Percentiles rank a stretch among this genome's conserved stretches.
Evolutionary conservation across 2,113 vertebrate genomes (phyloP).

Genomic region (Albula goreensis): DNA sequence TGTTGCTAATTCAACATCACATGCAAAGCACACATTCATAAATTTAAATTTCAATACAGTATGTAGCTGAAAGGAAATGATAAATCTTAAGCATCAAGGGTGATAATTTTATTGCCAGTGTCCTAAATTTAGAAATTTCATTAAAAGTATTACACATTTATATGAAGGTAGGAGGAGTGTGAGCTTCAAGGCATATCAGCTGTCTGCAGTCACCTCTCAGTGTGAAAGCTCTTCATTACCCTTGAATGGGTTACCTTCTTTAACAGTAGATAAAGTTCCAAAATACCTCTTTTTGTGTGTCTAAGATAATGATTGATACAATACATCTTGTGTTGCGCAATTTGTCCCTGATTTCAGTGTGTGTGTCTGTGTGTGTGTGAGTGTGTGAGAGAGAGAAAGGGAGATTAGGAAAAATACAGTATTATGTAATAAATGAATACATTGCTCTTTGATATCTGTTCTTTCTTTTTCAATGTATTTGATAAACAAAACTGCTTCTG

Average conservation of each 20-base stretch:
- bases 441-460: not conserved
- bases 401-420: not conserved
- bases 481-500: conserved; percentile 26
- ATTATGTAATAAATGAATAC: not conserved
- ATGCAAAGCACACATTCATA: not conserved
- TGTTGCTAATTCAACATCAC: not conserved
- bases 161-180: conserved; percentile 26
- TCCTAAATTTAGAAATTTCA: conserved; percentile 56
- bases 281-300: conserved; percentile 55
- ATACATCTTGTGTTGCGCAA: conserved; percentile 17
- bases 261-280: conserved; percentile 47
- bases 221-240: conserved; percentile 57
- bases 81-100: not conserved
- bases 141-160: conserved; percentile 37
- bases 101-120: conserved; percentile 6
- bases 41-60: not conserved
- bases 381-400: not conserved
- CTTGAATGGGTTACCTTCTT: conserved; percentile 55
- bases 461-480: conserved; percentile 33
- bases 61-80: conserved; percentile 5
- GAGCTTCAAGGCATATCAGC: conserved; percentile 40
- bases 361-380: conserved; percentile 11
- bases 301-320: conserved; percentile 28
- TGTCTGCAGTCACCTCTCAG: conserved; percentile 46
- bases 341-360: conserved; percentile 12